phyloP scores from a whole-genome alignment of 2,113 vertebrate species.

The Dromiciops gliroides region DNA sequence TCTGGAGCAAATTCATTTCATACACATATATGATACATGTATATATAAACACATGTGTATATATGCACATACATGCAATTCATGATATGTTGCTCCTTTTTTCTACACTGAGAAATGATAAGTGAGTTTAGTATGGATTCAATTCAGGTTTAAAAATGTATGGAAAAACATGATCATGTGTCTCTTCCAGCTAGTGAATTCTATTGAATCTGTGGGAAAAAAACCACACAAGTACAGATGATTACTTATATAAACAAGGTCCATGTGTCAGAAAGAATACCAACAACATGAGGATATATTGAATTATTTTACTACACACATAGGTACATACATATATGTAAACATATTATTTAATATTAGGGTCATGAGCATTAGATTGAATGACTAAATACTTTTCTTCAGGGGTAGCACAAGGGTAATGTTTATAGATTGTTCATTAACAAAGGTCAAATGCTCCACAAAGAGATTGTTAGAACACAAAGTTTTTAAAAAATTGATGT shows the following conservation, averaged over 20 bases:
- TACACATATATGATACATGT: conserved; percentile 37
- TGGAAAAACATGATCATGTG: conserved; percentile 24
- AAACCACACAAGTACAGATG: conserved; percentile 21
- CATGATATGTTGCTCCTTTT: neutral
- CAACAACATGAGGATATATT: conserved; percentile 25
- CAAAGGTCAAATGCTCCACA: neutral
- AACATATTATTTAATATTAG: neutral
- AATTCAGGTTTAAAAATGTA: conserved; percentile 5
- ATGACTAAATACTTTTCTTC: conserved; percentile 28
- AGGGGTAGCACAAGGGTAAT: conserved; percentile 33
- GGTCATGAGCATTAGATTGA: neutral
- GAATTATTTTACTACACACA: neutral
- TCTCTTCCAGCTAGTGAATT: conserved; percentile 3
- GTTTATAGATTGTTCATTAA: conserved; percentile 35
- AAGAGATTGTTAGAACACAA: neutral
- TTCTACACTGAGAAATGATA: neutral
- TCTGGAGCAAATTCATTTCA: conserved; percentile 23
- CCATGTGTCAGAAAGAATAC: neutral
- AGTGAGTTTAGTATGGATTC: neutral
- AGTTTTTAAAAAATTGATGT: no score
- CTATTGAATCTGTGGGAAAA: neutral
- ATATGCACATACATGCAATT: neutral
- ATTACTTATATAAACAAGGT: conserved; percentile 17
- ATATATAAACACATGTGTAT: conserved; percentile 36
- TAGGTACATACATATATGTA: neutral